Conservation (phyloP, 1,140 invertebrate genomes). For the Vanessa atalanta region DNA sequence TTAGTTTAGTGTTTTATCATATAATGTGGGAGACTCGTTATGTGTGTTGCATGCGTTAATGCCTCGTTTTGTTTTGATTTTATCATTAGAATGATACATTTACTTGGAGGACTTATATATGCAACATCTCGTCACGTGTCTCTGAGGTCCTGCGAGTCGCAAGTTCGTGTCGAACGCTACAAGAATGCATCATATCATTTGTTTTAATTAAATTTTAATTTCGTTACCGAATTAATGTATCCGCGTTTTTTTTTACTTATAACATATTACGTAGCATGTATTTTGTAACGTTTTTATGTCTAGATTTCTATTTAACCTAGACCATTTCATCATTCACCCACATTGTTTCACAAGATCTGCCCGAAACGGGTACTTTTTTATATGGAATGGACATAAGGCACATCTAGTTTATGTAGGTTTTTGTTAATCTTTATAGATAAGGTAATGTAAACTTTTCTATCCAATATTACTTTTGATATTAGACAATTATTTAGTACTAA, state of each 20-base stretch:
- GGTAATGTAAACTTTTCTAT: constrained; percentile 16
- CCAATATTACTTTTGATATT: constrained; percentile 30
- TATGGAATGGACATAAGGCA: constrained; percentile 61
- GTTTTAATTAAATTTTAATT: constrained; percentile 77
- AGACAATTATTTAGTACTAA: constrained; percentile 16
- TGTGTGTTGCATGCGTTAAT: constrained; percentile 35
- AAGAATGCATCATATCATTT: constrained; percentile 83
- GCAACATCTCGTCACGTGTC: constrained; percentile 41
- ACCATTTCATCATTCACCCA: constrained; percentile 53
- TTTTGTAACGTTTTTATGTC: constrained; percentile 48
- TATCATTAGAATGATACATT: neutral
- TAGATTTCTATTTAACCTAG: constrained; percentile 45
- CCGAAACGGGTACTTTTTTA: constrained; percentile 73
- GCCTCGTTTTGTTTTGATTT: constrained; percentile 20
- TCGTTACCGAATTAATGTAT: constrained; percentile 63
- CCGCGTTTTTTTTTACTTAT: constrained; percentile 58
- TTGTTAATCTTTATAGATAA: constrained; percentile 38
- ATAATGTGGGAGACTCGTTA: constrained; percentile 37
- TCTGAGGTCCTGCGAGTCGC: constrained; percentile 52
- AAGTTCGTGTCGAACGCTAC: constrained; percentile 63
- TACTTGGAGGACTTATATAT: neutral
- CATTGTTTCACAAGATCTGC: constrained; percentile 51
- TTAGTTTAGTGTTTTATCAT: constrained; percentile 64
- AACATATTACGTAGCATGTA: constrained; percentile 58
- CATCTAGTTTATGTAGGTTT: constrained; percentile 32